Evolutionary conservation across 1,140 invertebrate genomes (phyloP).

Genomic region (Euborellia annulipes): DNA sequence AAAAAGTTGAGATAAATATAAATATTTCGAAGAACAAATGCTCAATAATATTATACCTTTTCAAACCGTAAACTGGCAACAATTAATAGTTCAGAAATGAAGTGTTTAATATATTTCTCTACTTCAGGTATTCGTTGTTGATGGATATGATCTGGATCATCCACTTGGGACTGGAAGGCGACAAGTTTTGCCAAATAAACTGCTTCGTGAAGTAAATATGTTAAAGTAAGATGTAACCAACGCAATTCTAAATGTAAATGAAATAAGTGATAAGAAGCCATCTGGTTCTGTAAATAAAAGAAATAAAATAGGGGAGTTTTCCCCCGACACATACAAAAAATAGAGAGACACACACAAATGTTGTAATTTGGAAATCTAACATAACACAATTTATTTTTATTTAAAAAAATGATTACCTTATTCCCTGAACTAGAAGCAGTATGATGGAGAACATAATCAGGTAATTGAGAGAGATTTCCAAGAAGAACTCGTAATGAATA

Average conservation of each 20-base stretch:
- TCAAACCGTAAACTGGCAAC: constrained; percentile 10
- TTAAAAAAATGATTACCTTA: too few relatives aligned
- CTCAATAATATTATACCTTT: constrained; percentile 5
- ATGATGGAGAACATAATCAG: too few relatives aligned
- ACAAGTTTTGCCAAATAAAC: constrained; percentile 1
- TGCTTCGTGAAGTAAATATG: constrained; percentile 15
- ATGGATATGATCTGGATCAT: constrained; percentile 25
- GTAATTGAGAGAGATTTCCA: too few relatives aligned
- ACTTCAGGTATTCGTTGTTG: constrained; percentile 26
- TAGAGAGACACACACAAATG: too few relatives aligned
- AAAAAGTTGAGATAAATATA: constrained; percentile 3
- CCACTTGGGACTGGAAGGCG: constrained; percentile 18
- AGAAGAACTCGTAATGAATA: too few relatives aligned
- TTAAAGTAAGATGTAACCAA: constrained; percentile 26
- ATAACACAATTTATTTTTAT: too few relatives aligned
- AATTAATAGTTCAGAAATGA: constrained; percentile 6
- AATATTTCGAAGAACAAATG: too few relatives aligned
- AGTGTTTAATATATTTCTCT: constrained; percentile 10
- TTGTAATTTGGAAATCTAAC: too few relatives aligned
- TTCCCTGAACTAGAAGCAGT: too few relatives aligned
- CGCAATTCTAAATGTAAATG: constrained; percentile 30
- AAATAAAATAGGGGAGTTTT: too few relatives aligned
- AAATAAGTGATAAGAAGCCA: constrained; percentile 29
- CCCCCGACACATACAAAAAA: too few relatives aligned
- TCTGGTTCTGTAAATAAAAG: too few relatives aligned